Evolutionary conservation across 30 jellyfish, hydroid and myxozoan genomes (phyloP).

Genomic region (Pseudorhiza aurosa): DNA sequence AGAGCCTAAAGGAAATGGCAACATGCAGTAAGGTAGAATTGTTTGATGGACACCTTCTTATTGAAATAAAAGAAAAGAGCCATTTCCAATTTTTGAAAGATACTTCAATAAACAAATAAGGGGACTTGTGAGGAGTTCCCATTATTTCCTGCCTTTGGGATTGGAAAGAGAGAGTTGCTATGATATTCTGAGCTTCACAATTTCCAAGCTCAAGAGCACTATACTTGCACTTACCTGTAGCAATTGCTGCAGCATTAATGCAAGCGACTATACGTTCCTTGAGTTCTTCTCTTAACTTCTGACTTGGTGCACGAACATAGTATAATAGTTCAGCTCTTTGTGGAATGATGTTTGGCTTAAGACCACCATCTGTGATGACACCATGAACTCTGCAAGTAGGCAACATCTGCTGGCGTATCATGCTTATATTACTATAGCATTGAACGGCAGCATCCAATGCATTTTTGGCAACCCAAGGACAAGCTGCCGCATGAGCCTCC

Average conservation of each 20-base stretch:
- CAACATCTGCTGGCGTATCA: constrained; percentile 90
- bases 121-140: too few relatives aligned
- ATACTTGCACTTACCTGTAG: constrained; percentile 73
- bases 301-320: constrained; percentile 58
- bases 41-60: too few relatives aligned
- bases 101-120: not conserved
- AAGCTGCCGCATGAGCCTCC: constrained; percentile 93
- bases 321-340: constrained; percentile 64
- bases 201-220: too few relatives aligned
- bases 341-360: constrained; percentile 89
- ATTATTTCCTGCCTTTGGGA: too few relatives aligned
- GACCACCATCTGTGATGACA: constrained; percentile 85
- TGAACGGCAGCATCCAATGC: constrained; percentile 97
- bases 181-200: too few relatives aligned
- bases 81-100: too few relatives aligned
- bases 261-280: constrained; percentile 46
- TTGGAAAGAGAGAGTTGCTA: too few relatives aligned
- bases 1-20: too few relatives aligned
- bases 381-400: constrained; percentile 84
- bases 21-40: too few relatives aligned
- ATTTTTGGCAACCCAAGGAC: constrained; percentile 93
- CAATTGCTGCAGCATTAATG: constrained; percentile 89
- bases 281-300: constrained; percentile 31
- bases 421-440: constrained; percentile 82
- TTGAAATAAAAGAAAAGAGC: too few relatives aligned